These are phyloP conservation scores for Remorina albescens DNA, from an alignment of 2,797 vertebrate genomes.

Conservation along the genomic window DNA sequence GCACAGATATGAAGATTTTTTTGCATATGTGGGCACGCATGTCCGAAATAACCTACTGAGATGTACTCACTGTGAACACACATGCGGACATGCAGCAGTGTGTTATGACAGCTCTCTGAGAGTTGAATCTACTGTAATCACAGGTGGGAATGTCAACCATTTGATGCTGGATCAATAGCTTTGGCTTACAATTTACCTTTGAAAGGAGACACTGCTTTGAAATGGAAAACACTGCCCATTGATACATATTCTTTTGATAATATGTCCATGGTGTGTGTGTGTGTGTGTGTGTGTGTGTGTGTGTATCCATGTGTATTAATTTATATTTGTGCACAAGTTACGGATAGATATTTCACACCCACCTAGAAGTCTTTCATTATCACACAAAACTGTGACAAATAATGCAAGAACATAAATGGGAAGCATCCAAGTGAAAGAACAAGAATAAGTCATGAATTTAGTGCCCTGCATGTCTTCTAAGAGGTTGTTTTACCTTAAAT, in stretches of 20 bases:
- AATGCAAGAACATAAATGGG: too few relatives aligned
- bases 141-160: conserved; percentile 26
- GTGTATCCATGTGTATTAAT: neutral
- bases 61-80: neutral
- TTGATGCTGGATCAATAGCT: conserved; percentile 31
- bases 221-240: conserved; percentile 19
- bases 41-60: conserved; percentile 10
- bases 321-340: neutral
- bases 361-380: neutral
- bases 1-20: conserved; percentile 1
- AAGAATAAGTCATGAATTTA: neutral
- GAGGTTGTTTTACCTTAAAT: neutral
- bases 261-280: neutral
- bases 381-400: too few relatives aligned
- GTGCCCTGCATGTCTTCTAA: too few relatives aligned
- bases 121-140: conserved; percentile 50
- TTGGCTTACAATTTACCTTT: conserved; percentile 35
- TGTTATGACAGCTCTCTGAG: conserved; percentile 6
- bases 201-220: conserved; percentile 35
- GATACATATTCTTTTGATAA: conserved; percentile 6
- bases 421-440: neutral
- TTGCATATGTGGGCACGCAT: neutral
- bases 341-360: neutral
- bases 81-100: neutral
- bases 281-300: too few relatives aligned